Base-by-base conservation (phyloP, 2,888 invertebrate genomes). In the Lomographa bimaculata region DNA sequence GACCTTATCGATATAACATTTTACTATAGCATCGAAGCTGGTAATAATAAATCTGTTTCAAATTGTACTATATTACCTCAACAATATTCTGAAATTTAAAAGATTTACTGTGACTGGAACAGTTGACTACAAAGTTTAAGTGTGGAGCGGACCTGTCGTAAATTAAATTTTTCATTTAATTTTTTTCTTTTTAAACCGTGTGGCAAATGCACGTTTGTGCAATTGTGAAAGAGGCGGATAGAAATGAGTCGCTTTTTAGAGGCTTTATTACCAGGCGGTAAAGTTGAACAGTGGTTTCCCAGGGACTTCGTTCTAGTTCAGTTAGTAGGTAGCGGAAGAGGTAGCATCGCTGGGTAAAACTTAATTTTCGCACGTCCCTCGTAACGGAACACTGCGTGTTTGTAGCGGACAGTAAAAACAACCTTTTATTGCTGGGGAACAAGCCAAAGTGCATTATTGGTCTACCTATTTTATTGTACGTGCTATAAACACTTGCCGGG, bases 361-460 rank as follows among this genome's bases (percentile, higher is more conserved):
- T 65, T 67, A 70, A 73, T 71, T 71, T 71, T 60, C 61, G 57
- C 58, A 57, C 57, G 56, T 60, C 46, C 45, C 37, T 62, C 60
- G 60, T 64, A 51, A 60, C 57, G 58, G 54, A 61, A 67, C 59
- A 54, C 58, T 69, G 69, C 71, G 70, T 60, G 63, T 66, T 68
- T 66, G 68, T 66, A 66, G 64, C 64, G 62, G 54, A 60, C 58
- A 64, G 59, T 68, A 66, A 64, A 67, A 66, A 55, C 60, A 64
- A 63, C 57, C 59, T 60, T 64, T 67, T 71, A 67, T 64, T 62
- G 50, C 51, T n/a, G 30, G 45, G 50, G 50, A 48, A 60, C 61
- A 57, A 60, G 48, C 54, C 40, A 52, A 56, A 58, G 43, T 64
- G 60, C 60, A 60, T 60, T 58, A 57, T 57, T 51, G 43, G 48